Evolutionary conservation across 2,113 vertebrate genomes (phyloP), one percentile per base, ranked within the genome.

Genomic region (Apaloderma vittatum): DNA sequence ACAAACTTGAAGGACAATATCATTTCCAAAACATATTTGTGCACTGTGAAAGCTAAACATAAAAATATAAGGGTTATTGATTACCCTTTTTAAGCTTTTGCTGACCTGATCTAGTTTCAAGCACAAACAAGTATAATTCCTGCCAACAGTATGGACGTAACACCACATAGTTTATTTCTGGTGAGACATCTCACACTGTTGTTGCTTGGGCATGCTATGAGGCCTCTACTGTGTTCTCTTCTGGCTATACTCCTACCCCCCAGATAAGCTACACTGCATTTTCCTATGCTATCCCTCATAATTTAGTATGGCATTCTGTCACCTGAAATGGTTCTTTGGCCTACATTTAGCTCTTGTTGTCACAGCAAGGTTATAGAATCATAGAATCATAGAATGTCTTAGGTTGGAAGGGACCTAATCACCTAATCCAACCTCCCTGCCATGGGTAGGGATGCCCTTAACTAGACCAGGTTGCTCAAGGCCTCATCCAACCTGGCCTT

Each of bases 161-260:
- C 1, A 2, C 62, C 43, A 77, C 3, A 3, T 14, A n/a, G n/a
- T 36, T 77, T 34, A 73, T 16, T 11, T 81, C 51, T 2, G 1
- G 12, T 37, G 51, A 71, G 4, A 21, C 27, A 34, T 4, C 15
- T 77, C n/a, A 5, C 78, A 27, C 21, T 2, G 0, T 9, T 45
- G n/a, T 2, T 70, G 9, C 49, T 61, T 46, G 8, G 11, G 8
- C 12, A 24, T 15, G 16, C 52, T 55, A 0, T 6, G 24, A 52
- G 6, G 24, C 5, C 9, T 76, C 6, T 5, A 2, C 12, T 58
- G 36, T 0, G 0, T 36, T 81, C 15, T 17, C 2, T 75, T 85
- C 22, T 34, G 22, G 3, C 21, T 78, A 26, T 48, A 20, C 11
- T 88, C 43, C 34, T 45, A 59, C 7, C 16, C 75, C 6, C 1